These are phyloP conservation scores for Habroteleia sp. DNA, from an alignment of 2,888 invertebrate genomes.

Conservation along the genomic window DNA sequence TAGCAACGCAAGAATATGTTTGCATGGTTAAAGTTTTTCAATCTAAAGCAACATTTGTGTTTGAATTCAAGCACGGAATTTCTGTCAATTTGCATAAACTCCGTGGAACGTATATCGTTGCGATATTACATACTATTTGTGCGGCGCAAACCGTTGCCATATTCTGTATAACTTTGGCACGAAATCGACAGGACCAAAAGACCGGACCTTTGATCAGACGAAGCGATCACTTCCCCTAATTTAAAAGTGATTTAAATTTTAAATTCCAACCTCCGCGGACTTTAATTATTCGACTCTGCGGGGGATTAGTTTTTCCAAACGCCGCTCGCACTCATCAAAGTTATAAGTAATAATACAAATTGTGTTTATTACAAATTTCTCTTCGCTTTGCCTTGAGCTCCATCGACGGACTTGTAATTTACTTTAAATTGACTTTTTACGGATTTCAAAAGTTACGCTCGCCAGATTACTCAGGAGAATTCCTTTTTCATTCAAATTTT, in stretches of 20 bases:
- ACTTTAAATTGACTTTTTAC: not conserved
- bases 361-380: not conserved
- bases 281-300: conserved; percentile 21
- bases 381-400: too few relatives aligned
- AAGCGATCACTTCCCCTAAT: conserved; percentile 27
- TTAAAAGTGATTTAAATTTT: conserved; percentile 42
- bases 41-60: conserved; percentile 40
- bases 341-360: conserved; percentile 1
- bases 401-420: not conserved
- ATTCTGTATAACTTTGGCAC: conserved; percentile 16
- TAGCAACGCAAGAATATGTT: conserved; percentile 9
- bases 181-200: conserved; percentile 18
- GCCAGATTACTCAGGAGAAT: too few relatives aligned
- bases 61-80: conserved; percentile 31
- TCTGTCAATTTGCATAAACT: conserved; percentile 40
- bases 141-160: conserved; percentile 29
- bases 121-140: conserved; percentile 42
- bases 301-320: not conserved
- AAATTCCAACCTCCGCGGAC: conserved; percentile 28
- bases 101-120: conserved; percentile 8
- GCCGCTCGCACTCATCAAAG: not conserved
- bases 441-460: not conserved
- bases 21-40: conserved; percentile 37
- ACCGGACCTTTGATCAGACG: conserved; percentile 23
- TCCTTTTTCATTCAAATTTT: too few relatives aligned